These are phyloP conservation scores for Heterochromis multidens DNA, from an alignment of 2,113 vertebrate genomes.

Conservation along the genomic window DNA sequence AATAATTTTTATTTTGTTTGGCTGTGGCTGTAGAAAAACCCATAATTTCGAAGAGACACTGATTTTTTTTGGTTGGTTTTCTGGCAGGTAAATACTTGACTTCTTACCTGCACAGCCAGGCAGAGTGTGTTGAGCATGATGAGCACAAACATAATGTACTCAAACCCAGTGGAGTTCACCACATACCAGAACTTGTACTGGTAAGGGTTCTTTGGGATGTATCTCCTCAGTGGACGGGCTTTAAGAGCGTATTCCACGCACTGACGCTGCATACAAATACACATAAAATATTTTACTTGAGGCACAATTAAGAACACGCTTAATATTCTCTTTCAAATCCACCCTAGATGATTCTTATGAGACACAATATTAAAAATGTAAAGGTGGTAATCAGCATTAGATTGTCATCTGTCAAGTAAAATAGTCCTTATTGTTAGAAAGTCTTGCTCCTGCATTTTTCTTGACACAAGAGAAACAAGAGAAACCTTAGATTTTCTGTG, in stretches of 20 bases:
- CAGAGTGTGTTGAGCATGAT: conserved; percentile 99
- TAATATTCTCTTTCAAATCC: not conserved
- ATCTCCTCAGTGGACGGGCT: conserved; percentile 91
- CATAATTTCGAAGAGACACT: too few species aligned
- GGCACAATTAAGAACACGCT: not conserved
- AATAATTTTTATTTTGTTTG: too few species aligned
- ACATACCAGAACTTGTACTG: conserved; percentile 99
- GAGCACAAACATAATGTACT: conserved; percentile 99
- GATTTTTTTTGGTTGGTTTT: not conserved
- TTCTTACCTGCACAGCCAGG: conserved; percentile 95
- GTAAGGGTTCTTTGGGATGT: conserved; percentile 98
- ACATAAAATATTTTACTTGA: not conserved
- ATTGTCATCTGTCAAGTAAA: not conserved
- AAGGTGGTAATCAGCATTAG: not conserved
- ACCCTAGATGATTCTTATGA: not conserved
- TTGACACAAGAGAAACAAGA: not conserved
- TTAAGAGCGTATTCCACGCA: conserved; percentile 98
- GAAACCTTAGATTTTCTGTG: not conserved
- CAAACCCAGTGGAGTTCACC: conserved; percentile 98
- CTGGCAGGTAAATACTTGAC: not conserved
- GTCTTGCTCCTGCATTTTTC: not conserved
- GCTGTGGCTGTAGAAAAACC: not conserved
- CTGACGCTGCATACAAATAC: conserved; percentile 82
- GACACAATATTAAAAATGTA: not conserved
- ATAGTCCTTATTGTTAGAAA: too few species aligned